A percentile compares a stretch with the other conserved stretches of the same genome.
Conservation (phyloP, 2,888 invertebrate genomes). For the Dynastes hyllus region DNA sequence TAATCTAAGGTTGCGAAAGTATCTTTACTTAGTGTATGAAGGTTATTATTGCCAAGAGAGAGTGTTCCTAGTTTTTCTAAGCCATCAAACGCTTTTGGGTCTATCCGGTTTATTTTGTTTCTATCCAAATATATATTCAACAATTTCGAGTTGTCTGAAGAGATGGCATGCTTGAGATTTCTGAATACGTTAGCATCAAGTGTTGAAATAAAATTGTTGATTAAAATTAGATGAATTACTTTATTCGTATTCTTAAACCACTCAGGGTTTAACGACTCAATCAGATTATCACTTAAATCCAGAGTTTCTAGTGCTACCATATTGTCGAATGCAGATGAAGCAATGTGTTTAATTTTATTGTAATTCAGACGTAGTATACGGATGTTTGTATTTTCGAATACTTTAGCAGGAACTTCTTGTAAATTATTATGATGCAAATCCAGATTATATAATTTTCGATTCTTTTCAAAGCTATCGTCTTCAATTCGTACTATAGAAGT, state of each 20-base stretch:
- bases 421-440: conserved; percentile 60
- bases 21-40: conserved; percentile 59
- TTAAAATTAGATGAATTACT: conserved; percentile 59
- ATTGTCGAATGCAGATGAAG: conserved; percentile 61
- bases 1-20: conserved; percentile 23
- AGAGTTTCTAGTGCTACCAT: conserved; percentile 61
- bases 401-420: conserved; percentile 58
- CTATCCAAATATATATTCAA: conserved; percentile 61
- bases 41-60: conserved; percentile 61
- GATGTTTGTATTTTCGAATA: conserved; percentile 60
- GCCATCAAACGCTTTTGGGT: conserved; percentile 61
- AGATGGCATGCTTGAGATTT: conserved; percentile 59
- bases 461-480: conserved; percentile 61
- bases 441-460: conserved; percentile 59
- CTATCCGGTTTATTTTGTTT: conserved; percentile 60
- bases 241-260: conserved; percentile 62
- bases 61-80: conserved; percentile 61
- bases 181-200: conserved; percentile 59
- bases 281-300: conserved; percentile 60
- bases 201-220: conserved; percentile 59
- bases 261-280: conserved; percentile 58
- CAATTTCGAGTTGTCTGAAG: conserved; percentile 54
- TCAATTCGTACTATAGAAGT: conserved; percentile 59
- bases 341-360: conserved; percentile 61
- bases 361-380: conserved; percentile 60